Evolutionary conservation across 2,888 invertebrate genomes (phyloP).

Genomic region (Cosmorhoe ocellata): DNA sequence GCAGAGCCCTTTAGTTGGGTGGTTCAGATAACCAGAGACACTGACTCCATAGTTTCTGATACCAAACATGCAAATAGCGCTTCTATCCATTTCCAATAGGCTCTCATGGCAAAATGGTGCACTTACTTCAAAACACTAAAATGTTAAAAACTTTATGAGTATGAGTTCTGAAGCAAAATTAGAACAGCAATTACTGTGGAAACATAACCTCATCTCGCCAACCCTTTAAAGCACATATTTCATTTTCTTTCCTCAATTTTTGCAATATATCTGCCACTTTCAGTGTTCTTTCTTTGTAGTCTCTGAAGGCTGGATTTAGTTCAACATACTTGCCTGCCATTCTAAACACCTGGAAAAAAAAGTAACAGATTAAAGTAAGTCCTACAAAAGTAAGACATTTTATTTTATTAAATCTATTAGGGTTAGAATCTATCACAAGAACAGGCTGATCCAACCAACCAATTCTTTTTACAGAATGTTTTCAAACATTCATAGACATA

Average conservation of each 20-base stretch:
- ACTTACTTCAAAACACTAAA: constrained; percentile 93
- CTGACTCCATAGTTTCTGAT: constrained; percentile 97
- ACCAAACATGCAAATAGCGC: constrained; percentile 96
- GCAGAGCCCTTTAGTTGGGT: constrained; percentile 92
- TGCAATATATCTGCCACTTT: constrained; percentile 90
- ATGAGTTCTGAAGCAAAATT: not conserved
- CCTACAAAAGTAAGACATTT: no score
- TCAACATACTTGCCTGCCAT: constrained; percentile 88
- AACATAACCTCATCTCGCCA: constrained; percentile 94
- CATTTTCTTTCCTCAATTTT: constrained; percentile 88
- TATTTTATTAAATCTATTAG: no score
- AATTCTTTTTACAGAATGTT: no score
- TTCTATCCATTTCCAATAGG: constrained; percentile 92
- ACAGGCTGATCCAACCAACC: no score
- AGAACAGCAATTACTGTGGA: constrained; percentile 35
- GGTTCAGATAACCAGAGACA: constrained; percentile 95
- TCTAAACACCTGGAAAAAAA: constrained; percentile 84
- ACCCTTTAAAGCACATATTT: constrained; percentile 91
- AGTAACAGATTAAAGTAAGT: no score
- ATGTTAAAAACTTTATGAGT: not conserved
- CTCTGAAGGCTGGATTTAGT: constrained; percentile 93
- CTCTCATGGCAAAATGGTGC: constrained; percentile 81
- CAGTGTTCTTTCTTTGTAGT: constrained; percentile 90
- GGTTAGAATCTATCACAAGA: no score
- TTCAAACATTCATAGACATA: no score